Evolutionary conservation across 2,888 invertebrate genomes (phyloP).

Genomic region (Drosophila rellima): DNA sequence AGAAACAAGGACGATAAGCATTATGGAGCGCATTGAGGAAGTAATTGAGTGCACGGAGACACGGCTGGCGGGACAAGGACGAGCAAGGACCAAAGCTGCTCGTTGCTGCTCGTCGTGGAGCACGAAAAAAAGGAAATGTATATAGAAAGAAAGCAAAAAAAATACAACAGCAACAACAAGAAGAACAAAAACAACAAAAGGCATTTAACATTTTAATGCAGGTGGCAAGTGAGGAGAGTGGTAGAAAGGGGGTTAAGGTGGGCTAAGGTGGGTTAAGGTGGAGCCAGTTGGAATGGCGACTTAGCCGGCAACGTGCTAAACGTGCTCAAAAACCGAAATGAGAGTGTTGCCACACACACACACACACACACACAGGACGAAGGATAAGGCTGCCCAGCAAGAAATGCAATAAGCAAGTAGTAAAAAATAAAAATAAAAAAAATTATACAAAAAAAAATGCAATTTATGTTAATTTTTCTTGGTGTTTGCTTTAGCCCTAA

Average conservation of each 20-base stretch:
- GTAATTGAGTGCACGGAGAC: conserved; percentile 82
- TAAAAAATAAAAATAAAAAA: conserved; percentile 25
- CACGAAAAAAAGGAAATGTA: conserved; percentile 27
- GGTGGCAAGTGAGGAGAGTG: conserved; percentile 50
- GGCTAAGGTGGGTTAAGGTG: conserved; percentile 19
- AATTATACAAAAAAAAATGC: conserved; percentile 57
- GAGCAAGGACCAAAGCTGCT: conserved; percentile 65
- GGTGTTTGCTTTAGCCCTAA: conserved; percentile 71
- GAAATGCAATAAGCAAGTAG: conserved; percentile 61
- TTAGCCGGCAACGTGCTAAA: conserved; percentile 77
- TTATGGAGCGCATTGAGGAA: conserved; percentile 84
- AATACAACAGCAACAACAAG: conserved; percentile 43
- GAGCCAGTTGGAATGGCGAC: conserved; percentile 15
- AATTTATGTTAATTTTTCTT: conserved; percentile 82
- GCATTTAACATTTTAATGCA: conserved; percentile 81
- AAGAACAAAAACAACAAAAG: conserved; percentile 52
- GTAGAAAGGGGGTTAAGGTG: conserved; percentile 17
- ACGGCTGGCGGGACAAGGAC: conserved; percentile 46
- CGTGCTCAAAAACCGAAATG: conserved; percentile 83
- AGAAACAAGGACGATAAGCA: conserved; percentile 83
- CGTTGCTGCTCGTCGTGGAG: conserved; percentile 14
- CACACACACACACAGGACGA: conserved; percentile 36
- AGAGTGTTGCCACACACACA: conserved; percentile 58
- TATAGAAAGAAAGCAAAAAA: conserved; percentile 33
- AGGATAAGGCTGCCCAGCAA: conserved; percentile 67